These are phyloP conservation scores for Geococcyx californianus DNA, from an alignment of 2,113 vertebrate genomes.

Conservation along the genomic window DNA sequence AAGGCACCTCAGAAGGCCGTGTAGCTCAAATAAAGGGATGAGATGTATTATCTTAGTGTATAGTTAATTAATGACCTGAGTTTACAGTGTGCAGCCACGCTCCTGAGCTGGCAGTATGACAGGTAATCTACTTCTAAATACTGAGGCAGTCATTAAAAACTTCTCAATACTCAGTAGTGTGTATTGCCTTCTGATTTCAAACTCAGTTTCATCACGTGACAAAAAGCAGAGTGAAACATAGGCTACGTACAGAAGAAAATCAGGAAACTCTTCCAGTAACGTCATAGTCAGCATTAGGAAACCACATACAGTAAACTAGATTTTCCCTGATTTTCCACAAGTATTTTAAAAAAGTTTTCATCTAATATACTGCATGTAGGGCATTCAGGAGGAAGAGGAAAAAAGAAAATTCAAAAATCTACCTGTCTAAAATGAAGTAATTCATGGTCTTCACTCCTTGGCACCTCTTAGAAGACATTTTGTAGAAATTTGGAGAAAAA, in stretches of 20 bases:
- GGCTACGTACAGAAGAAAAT: background rate
- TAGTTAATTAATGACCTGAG: background rate
- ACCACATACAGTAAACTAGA: background rate
- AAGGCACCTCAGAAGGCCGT: background rate
- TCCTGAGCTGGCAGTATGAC: background rate
- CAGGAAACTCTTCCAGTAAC: background rate
- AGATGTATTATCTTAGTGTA: background rate
- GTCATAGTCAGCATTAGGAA: background rate
- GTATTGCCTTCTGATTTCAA: background rate
- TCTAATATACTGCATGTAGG: background rate
- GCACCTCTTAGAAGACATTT: background rate
- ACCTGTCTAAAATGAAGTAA: background rate
- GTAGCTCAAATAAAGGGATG: background rate
- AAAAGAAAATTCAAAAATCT: too few species aligned
- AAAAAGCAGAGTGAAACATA: background rate
- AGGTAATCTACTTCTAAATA: background rate
- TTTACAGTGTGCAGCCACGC: background rate
- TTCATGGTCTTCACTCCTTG: background rate
- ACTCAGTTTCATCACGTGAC: background rate
- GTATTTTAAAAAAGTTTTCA: background rate
- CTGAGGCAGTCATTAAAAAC: background rate
- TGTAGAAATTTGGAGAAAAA: background rate
- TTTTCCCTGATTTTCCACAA: background rate
- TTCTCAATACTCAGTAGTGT: background rate
- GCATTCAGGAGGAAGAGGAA: background rate